Percentiles rank a stretch among this genome's conserved stretches.
These are phyloP conservation scores for Sphecodes monilicornis DNA, from an alignment of 2,888 invertebrate species.

Conservation along the genomic window DNA sequence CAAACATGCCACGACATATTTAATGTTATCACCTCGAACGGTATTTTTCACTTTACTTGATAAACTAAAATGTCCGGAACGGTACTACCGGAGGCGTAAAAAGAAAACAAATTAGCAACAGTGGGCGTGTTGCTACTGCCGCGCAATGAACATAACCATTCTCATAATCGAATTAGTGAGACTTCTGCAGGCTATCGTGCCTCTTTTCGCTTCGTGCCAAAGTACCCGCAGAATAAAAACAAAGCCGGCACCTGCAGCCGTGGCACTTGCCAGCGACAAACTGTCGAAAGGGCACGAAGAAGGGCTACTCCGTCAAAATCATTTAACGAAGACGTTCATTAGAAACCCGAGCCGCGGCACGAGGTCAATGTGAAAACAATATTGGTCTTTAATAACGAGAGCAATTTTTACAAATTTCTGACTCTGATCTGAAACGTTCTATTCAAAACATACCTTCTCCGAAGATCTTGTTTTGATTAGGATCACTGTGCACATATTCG, in stretches of 20 bases:
- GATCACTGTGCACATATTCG: no score
- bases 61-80: not conserved
- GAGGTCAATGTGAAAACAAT: not conserved
- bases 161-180: conserved; percentile 45
- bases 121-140: not conserved
- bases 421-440: no score
- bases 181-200: conserved; percentile 5
- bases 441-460: no score
- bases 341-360: not conserved
- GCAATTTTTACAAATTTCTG: no score
- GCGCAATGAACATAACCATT: conserved; percentile 25
- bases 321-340: not conserved
- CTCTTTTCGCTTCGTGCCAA: conserved; percentile 23
- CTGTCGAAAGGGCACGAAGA: not conserved
- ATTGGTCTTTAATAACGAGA: not conserved
- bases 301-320: not conserved
- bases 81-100: not conserved
- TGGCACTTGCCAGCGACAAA: conserved; percentile 10
- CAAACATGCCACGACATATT: not conserved
- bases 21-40: not conserved
- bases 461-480: no score
- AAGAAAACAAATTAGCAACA: conserved; percentile 7
- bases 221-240: conserved; percentile 26
- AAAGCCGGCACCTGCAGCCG: not conserved
- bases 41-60: not conserved